A percentile compares a stretch with the other conserved stretches of the same genome.
Conservation (phyloP, 1,140 invertebrate genomes). For the Trinorchestia longiramus region DNA sequence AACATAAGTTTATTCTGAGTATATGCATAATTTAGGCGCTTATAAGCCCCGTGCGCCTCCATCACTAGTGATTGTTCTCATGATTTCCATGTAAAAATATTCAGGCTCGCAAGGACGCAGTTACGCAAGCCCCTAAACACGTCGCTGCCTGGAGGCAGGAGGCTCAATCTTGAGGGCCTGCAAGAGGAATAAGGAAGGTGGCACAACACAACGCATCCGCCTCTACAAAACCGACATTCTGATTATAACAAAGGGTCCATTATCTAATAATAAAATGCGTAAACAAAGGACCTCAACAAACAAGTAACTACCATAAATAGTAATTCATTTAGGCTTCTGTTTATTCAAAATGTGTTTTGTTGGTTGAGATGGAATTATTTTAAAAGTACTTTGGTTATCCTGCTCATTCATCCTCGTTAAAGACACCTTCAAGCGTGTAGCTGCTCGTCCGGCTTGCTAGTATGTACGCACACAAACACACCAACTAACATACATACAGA, state of each 20-base stretch:
- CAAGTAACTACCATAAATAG: not conserved
- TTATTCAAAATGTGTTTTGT: not conserved
- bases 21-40: not conserved
- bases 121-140: not conserved
- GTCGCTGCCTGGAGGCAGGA: not conserved
- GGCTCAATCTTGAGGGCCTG: not conserved
- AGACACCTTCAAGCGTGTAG: too few species aligned
- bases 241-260: not conserved
- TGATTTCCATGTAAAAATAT: not conserved
- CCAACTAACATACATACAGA: not conserved
- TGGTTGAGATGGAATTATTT: not conserved
- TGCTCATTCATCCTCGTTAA: not conserved
- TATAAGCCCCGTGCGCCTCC: not conserved
- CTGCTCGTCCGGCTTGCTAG: too few species aligned
- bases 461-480: not conserved
- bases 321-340: not conserved
- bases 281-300: not conserved
- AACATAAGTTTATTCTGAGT: not conserved
- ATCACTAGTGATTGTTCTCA: not conserved
- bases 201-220: not conserved
- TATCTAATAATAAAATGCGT: not conserved
- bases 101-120: not conserved
- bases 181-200: not conserved
- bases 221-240: not conserved
- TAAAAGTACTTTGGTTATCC: not conserved